Base-by-base conservation (phyloP, 2,888 invertebrate species). In the Drosophila mulleri region DNA sequence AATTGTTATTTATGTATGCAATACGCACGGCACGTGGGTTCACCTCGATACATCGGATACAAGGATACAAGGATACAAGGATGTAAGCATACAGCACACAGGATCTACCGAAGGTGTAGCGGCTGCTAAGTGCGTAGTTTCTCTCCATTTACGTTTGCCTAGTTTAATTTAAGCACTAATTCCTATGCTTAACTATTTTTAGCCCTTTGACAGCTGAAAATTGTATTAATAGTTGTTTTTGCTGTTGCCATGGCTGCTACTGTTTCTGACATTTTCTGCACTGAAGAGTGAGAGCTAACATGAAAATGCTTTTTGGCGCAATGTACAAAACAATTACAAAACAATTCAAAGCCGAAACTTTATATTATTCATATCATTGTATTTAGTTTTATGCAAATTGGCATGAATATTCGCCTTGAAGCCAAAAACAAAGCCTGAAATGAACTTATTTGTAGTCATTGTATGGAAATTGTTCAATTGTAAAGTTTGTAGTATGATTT, bases 1-100 rank as follows among this genome's bases (percentile, higher is more conserved):
- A 78, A 84, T 88, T 88, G 83, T 67, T 88, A 80, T 85, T 84
- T 83, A 84, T 84, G 64, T 76, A 83, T 80, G 82, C 88, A 78
- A 67, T 65, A 62, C 61, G 23, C 64, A 18, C 56, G 52, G 41
- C 70, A 32, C 85, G 80, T 82, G 75, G 29, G 29, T 29, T 59
- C 61, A 66, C 29, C 50, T 14, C 50, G 23, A 16, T 45, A 47
- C 54, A 44, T n/a, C n/a, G 18, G 26, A 23, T 26, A 39, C 39
- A 54, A 29, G 29, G 29, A 26, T 7, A 26, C 26, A 26, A 23
- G 35, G 35, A 37, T 35, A 32, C 32, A 32, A 32, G 37, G 37
- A 52, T 52, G 32, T 52, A 37, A 37, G 16, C 35, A 20, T 23
- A 23, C 16, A 37, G 52, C 53, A n/a, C 26, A 39, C 53, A 54